Evolutionary conservation across 2,113 vertebrate species (phyloP).

Genomic region (Procavia capensis): DNA sequence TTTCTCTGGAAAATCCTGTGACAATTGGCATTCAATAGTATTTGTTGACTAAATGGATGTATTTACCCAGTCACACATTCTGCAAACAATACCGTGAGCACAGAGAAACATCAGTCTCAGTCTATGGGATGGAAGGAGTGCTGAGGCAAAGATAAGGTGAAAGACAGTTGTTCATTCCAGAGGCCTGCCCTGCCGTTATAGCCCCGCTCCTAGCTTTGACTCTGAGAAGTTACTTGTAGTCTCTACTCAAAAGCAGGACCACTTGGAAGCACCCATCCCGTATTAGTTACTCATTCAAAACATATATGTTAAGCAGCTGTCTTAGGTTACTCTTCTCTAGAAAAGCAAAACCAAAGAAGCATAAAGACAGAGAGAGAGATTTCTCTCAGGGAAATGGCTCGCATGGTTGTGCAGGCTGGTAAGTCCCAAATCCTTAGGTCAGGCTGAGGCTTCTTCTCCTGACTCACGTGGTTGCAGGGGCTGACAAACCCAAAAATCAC

Average conservation of each 20-base stretch:
- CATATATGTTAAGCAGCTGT: background rate
- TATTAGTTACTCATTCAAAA: background rate
- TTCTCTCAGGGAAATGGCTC: too few relatives aligned
- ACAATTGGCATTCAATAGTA: background rate
- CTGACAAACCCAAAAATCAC: too few relatives aligned
- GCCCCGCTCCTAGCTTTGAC: background rate
- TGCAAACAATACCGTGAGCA: background rate
- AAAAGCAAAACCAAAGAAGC: too few relatives aligned
- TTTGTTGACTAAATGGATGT: background rate
- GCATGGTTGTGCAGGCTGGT: too few relatives aligned
- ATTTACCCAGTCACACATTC: background rate
- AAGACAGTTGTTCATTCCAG: background rate
- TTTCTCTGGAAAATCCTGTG: background rate
- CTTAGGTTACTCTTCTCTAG: too few relatives aligned
- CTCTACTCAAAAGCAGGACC: background rate
- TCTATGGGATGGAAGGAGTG: fast-evolving
- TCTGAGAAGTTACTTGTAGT: background rate
- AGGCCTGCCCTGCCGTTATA: background rate
- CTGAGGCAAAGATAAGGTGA: background rate
- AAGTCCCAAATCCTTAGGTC: too few relatives aligned
- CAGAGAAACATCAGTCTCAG: background rate
- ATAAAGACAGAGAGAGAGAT: too few relatives aligned
- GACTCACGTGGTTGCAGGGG: too few relatives aligned
- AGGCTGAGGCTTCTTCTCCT: too few relatives aligned
- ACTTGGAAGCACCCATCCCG: background rate